phyloP scores from a whole-genome alignment of 2,113 vertebrate species.

The Siphamia tubifer region DNA sequence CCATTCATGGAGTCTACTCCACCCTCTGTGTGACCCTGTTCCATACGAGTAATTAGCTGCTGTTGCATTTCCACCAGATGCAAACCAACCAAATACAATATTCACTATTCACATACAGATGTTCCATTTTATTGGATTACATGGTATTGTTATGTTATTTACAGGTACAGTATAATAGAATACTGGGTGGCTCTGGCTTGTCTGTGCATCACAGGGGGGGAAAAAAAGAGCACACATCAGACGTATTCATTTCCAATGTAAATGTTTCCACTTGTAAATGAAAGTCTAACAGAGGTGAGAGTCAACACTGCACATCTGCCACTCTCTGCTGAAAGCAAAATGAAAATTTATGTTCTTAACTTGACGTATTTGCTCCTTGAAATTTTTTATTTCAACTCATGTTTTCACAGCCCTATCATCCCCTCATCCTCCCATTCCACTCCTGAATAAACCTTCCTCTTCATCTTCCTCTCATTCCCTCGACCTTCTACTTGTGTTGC shows the following conservation, averaged over 20 bases:
- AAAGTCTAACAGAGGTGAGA: background rate
- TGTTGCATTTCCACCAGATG: constrained; percentile 62
- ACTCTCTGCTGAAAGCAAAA: background rate
- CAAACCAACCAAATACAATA: constrained; percentile 39
- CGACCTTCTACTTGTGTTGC: constrained; percentile 71
- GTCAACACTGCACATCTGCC: background rate
- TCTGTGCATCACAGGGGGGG: background rate
- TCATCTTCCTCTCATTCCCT: constrained; percentile 67
- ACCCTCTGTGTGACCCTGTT: constrained; percentile 65
- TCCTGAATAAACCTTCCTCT: constrained; percentile 63
- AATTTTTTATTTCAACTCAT: constrained; percentile 16
- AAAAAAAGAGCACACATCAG: background rate
- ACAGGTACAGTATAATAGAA: background rate
- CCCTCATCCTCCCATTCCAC: constrained; percentile 60
- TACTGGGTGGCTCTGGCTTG: background rate
- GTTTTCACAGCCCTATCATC: constrained; percentile 57
- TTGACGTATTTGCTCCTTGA: background rate
- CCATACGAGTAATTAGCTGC: constrained; percentile 65
- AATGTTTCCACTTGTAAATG: background rate
- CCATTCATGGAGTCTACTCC: constrained; percentile 65
- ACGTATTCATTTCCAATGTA: background rate
- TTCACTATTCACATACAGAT: constrained; percentile 30
- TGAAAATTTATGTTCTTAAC: background rate
- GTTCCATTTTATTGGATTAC: constrained; percentile 3
- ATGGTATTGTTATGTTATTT: background rate